A percentile compares a stretch with the other conserved stretches of the same genome.
These are phyloP conservation scores for Apteryx owenii DNA, from an alignment of 2,113 vertebrate genomes.

Conservation along the genomic window DNA sequence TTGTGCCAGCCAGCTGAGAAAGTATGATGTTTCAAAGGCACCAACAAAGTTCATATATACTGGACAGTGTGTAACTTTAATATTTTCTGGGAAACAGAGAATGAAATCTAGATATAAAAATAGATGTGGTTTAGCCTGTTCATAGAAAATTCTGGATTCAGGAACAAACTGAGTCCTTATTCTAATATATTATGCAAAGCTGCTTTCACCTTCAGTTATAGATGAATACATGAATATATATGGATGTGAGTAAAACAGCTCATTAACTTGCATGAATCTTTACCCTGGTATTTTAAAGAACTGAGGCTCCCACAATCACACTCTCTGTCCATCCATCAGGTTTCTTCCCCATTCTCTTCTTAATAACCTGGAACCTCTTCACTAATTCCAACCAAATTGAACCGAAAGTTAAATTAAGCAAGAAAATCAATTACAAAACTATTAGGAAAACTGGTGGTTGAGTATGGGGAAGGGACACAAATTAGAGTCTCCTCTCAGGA, in stretches of 20 bases:
- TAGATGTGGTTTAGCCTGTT: background rate
- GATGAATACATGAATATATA: background rate
- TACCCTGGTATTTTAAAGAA: background rate
- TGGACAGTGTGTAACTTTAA: background rate
- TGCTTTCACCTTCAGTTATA: background rate
- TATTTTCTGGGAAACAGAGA: background rate
- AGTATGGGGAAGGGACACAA: background rate
- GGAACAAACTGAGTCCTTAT: background rate
- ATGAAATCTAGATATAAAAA: background rate
- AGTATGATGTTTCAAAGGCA: background rate
- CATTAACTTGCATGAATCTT: background rate
- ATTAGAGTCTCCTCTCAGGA: background rate
- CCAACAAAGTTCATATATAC: background rate
- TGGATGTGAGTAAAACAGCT: background rate
- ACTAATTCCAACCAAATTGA: background rate
- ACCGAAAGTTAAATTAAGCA: background rate
- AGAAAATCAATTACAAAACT: background rate
- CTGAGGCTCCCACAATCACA: background rate
- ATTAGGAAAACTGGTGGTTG: background rate
- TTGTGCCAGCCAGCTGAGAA: background rate
- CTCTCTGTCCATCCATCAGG: background rate
- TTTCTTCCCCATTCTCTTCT: background rate
- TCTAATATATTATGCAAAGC: background rate
- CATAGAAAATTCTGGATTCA: background rate
- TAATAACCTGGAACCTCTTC: background rate